Percentiles rank a stretch among this genome's conserved stretches.
Conservation (phyloP, 2,113 vertebrate species). For the Epinephelus fuscoguttatus region DNA sequence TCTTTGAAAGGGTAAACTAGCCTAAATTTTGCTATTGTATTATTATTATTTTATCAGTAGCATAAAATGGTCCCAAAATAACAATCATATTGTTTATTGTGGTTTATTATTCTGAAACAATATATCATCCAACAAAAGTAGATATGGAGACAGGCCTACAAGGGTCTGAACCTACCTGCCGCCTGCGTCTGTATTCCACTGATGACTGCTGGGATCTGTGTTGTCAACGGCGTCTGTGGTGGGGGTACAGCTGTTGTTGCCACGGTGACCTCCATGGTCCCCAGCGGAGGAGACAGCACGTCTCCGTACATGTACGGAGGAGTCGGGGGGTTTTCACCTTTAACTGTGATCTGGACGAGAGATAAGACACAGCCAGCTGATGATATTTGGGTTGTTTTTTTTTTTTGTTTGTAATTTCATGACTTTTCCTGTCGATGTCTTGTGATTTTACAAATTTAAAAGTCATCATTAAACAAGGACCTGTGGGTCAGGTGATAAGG, state of each 20-base stretch:
- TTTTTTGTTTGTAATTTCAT: too few relatives aligned
- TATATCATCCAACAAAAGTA: too few relatives aligned
- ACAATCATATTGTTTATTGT: too few relatives aligned
- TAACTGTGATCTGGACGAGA: slow-evolving; percentile 79
- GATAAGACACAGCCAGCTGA: not conserved
- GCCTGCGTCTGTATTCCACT: slow-evolving; percentile 45
- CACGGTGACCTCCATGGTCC: slow-evolving; percentile 85
- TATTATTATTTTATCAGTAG: too few relatives aligned
- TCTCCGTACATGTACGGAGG: slow-evolving; percentile 91
- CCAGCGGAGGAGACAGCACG: slow-evolving; percentile 84
- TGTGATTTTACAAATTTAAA: not conserved
- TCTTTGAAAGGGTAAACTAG: too few relatives aligned
- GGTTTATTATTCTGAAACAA: too few relatives aligned
- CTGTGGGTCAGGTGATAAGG: slow-evolving; percentile 79
- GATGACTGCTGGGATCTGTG: slow-evolving; percentile 36
- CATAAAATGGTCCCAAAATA: too few relatives aligned
- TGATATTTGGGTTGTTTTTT: not conserved
- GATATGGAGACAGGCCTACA: too few relatives aligned
- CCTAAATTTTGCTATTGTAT: too few relatives aligned
- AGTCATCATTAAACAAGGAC: slow-evolving; percentile 54
- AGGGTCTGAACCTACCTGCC: slow-evolving; percentile 44
- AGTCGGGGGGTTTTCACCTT: slow-evolving; percentile 89
- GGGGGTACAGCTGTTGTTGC: slow-evolving; percentile 53
- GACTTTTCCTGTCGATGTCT: too few relatives aligned
- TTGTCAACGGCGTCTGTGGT: slow-evolving; percentile 31